Conservation (phyloP, 2,888 invertebrate genomes). For the Imbricaverruca yamaguchii region DNA sequence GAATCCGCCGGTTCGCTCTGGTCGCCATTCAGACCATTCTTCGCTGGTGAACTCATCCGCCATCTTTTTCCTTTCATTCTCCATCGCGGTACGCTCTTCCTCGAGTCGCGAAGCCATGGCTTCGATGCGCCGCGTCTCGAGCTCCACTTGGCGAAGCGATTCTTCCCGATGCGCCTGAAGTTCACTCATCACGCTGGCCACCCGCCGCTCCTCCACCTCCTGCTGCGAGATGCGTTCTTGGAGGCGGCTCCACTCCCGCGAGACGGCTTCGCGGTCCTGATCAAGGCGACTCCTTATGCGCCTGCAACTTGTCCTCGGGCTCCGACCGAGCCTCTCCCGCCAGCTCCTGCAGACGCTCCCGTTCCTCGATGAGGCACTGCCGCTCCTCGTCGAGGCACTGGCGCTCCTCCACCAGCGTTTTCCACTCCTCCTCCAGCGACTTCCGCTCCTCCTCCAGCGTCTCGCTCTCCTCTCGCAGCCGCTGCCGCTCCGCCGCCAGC, state of each 20-base stretch:
- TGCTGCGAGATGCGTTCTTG: conserved; percentile 2
- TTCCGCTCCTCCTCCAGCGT: background rate
- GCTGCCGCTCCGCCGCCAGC: background rate
- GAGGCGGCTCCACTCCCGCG: background rate
- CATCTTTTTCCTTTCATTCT: background rate
- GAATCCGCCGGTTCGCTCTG: background rate
- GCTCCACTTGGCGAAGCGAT: background rate
- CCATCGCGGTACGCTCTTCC: background rate
- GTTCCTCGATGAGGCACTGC: background rate
- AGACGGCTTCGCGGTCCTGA: background rate
- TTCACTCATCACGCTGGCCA: background rate
- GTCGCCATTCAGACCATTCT: background rate
- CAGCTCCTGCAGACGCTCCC: background rate
- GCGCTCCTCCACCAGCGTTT: background rate
- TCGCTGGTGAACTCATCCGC: background rate
- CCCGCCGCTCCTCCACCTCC: background rate
- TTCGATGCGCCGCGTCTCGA: background rate
- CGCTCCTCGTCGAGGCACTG: background rate
- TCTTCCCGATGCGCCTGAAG: background rate
- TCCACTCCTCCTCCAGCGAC: background rate
- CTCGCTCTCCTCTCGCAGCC: background rate
- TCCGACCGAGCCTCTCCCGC: background rate
- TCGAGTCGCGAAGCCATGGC: background rate
- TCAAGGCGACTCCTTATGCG: background rate
- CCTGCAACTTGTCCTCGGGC: background rate